phyloP scores from a whole-genome alignment of 2,888 invertebrate genomes.

The Caenorhabditis sulstoni region DNA sequence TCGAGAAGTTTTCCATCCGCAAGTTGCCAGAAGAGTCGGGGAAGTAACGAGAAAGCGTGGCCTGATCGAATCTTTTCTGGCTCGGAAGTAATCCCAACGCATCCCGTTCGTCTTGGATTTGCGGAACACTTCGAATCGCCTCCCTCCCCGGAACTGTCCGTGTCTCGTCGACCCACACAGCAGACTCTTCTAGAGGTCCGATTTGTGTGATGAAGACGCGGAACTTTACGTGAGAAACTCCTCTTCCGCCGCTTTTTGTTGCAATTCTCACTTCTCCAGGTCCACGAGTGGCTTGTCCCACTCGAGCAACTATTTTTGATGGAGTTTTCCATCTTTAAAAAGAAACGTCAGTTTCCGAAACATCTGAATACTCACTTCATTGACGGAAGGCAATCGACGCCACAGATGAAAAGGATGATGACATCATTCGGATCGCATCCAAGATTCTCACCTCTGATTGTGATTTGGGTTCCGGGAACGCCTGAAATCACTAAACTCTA shows the following conservation, averaged over 20 bases:
- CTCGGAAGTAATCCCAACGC: conserved; percentile 72
- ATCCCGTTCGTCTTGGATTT: conserved; percentile 72
- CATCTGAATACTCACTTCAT: conserved; percentile 82
- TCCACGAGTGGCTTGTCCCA: conserved; percentile 90
- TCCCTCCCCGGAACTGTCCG: conserved; percentile 82
- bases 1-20: conserved; percentile 92
- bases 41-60: conserved; percentile 57
- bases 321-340: conserved; percentile 92
- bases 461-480: conserved; percentile 66
- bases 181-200: conserved; percentile 93
- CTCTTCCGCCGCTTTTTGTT: conserved; percentile 90
- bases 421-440: conserved; percentile 91
- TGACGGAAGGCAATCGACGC: conserved; percentile 93
- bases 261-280: conserved; percentile 89
- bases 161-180: conserved; percentile 98
- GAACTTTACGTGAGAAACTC: conserved; percentile 88
- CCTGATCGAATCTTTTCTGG: conserved; percentile 69
- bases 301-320: conserved; percentile 96
- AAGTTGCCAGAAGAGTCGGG: conserved; percentile 86
- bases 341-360: not conserved
- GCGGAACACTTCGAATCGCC: conserved; percentile 71
- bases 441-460: conserved; percentile 91
- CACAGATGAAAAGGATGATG: conserved; percentile 89
- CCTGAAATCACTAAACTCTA: conserved; percentile 38
- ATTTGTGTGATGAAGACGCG: conserved; percentile 79